These are phyloP conservation scores for Labeo rohita DNA, from an alignment of 2,113 vertebrate genomes.

Conservation along the genomic window DNA sequence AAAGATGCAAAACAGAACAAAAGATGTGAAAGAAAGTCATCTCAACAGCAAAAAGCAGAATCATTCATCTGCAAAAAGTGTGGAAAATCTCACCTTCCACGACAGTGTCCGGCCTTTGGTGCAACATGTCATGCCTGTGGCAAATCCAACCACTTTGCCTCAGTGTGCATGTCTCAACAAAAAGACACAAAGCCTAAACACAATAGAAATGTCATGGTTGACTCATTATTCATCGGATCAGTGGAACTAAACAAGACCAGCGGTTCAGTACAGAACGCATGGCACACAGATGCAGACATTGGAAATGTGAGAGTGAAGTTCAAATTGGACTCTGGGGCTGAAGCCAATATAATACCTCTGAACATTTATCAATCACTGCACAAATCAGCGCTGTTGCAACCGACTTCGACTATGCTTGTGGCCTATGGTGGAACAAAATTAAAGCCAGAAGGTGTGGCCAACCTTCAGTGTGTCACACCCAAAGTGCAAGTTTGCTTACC, in stretches of 20 bases:
- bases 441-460: neutral
- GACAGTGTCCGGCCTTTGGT: too few species aligned
- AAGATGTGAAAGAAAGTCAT: too few species aligned
- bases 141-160: conserved; percentile 35
- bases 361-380: neutral
- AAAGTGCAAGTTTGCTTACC: neutral
- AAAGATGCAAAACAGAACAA: neutral
- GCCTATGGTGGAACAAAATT: neutral
- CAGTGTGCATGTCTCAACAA: neutral
- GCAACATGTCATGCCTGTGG: conserved; percentile 26
- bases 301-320: neutral
- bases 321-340: neutral
- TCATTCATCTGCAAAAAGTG: too few species aligned
- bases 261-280: neutral
- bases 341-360: neutral
- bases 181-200: neutral
- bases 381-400: neutral
- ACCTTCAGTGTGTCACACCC: conserved; percentile 21
- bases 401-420: neutral
- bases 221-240: neutral
- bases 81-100: too few species aligned
- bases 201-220: neutral
- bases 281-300: neutral
- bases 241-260: neutral
- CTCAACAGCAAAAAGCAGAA: too few species aligned